Evolutionary conservation across 2,113 vertebrate genomes (phyloP).

Genomic region (Myotis yumanensis): DNA sequence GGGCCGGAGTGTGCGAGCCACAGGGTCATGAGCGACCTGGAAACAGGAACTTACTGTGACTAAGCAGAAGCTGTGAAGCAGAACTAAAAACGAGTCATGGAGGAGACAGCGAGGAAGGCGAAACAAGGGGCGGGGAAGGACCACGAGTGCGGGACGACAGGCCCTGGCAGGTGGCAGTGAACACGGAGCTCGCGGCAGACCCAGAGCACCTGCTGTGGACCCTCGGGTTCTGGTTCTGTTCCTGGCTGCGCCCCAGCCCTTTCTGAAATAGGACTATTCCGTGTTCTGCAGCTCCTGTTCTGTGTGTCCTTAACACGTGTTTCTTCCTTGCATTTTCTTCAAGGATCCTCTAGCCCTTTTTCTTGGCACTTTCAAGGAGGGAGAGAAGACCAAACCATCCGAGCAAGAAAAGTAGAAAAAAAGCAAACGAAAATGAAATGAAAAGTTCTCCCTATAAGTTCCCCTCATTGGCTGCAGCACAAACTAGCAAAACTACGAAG

Average conservation of each 20-base stretch:
- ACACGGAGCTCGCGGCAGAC: not conserved
- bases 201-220: not conserved
- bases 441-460: not conserved
- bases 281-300: not conserved
- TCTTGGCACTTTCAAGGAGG: not conserved
- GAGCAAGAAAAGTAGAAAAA: not conserved
- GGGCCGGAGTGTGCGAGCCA: no score
- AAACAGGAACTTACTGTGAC: not conserved
- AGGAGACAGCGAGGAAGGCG: not conserved
- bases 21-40: not conserved
- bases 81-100: accelerated
- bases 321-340: not conserved
- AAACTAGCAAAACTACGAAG: not conserved
- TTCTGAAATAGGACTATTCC: not conserved
- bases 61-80: not conserved
- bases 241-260: not conserved
- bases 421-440: not conserved
- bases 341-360: not conserved
- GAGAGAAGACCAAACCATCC: not conserved
- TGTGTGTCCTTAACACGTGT: not conserved
- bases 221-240: not conserved
- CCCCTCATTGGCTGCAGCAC: not conserved
- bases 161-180: not conserved
- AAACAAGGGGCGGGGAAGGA: not conserved
- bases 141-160: not conserved